These are phyloP conservation scores for human (Homo sapiens) DNA, from an alignment of 2,113 vertebrate genomes.

Conservation along the genomic window GRCh38 chr6:69900001-69900500, in stretches of 20 bases:
- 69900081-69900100: conserved; percentile 47
- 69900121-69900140: conserved; percentile 58
- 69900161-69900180: conserved; percentile 4
- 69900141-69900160: conserved; percentile 45
- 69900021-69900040: background rate
- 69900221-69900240: conserved; percentile 84
- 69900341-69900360: conserved; percentile 74
- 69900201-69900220: background rate
- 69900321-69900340: conserved; percentile 88
- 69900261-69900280: conserved; percentile 89
- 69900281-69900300: conserved; percentile 88
- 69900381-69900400: background rate
- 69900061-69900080: conserved; percentile 21
- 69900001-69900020: background rate
- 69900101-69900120: conserved; percentile 29
- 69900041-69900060: background rate
- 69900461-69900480: background rate
- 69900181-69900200: conserved; percentile 46
- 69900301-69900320: conserved; percentile 93
- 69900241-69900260: conserved; percentile 95
- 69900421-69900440: background rate
- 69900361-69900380: background rate
- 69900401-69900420: background rate
- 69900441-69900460: background rate
- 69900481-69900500: conserved; percentile 30